Evolutionary conservation across 2,888 invertebrate species (phyloP).

Genomic region (Eurois occulta): DNA sequence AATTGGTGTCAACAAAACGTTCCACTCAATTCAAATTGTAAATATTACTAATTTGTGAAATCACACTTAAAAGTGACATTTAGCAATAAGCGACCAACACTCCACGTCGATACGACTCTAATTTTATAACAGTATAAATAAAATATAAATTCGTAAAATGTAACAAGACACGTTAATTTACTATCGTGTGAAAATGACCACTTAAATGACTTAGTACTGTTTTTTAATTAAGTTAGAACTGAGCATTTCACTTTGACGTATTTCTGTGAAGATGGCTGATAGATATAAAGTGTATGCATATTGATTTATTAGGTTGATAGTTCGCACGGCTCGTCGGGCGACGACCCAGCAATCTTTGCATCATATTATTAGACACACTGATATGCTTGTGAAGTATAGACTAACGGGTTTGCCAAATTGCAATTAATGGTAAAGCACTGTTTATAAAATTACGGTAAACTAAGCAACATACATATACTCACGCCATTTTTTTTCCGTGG

Average conservation of each 20-base stretch:
- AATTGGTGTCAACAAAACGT: conserved; percentile 5
- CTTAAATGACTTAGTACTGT: conserved; percentile 62
- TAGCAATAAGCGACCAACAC: conserved; percentile 25
- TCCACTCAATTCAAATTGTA: not conserved
- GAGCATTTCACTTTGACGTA: conserved; percentile 61
- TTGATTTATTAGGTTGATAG: conserved; percentile 66
- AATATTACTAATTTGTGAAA: conserved; percentile 3
- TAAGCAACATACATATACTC: not conserved
- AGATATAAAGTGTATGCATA: conserved; percentile 44
- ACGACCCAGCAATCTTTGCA: conserved; percentile 37
- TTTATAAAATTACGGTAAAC: conserved; percentile 11
- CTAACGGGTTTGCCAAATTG: conserved; percentile 23
- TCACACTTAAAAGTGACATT: conserved; percentile 24
- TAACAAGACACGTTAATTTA: conserved; percentile 54
- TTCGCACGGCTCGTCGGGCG: conserved; percentile 61
- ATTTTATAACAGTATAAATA: conserved; percentile 47
- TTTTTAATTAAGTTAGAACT: conserved; percentile 66
- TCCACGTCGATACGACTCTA: conserved; percentile 13
- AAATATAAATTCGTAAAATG: conserved; percentile 32
- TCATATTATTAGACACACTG: conserved; percentile 20
- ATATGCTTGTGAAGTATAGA: conserved; percentile 13
- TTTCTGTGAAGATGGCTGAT: conserved; percentile 56
- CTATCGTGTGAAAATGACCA: conserved; percentile 70
- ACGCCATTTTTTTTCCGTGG: not conserved
- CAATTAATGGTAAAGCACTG: conserved; percentile 26